Base-by-base conservation (phyloP, 92 coral and sea anemone species). In the Diadumene lineata region DNA sequence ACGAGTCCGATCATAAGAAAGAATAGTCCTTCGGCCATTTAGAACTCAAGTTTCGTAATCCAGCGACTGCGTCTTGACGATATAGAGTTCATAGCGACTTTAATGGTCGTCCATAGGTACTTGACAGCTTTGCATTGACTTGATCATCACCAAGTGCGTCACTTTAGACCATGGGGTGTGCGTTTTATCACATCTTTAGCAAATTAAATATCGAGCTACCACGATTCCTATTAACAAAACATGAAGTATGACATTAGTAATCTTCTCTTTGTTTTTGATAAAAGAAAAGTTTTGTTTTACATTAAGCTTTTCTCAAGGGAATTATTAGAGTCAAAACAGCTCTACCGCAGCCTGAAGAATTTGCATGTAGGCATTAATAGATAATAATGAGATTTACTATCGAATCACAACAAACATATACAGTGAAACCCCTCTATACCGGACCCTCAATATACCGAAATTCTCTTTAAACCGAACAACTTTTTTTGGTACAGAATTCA, bases 1-100 rank as follows among this genome's bases (percentile, higher is more conserved):
- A 73, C 68, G 13, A 73, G 44, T 60, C 79, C 79, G 23, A 73
- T 62, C 69, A 73, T 60, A 26, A 73, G 69, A 29, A 38, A 73
- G 51, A 38, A 73, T 11, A 73, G 13, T 2, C 60, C 31, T 26
- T 19, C 29, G 0, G 79, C 79, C 79, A 73, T 73, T 11, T 31
- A 53, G 30, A 25, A 26, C 11, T 4, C 4, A 31, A 24, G 64
- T 26, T 9, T 55, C n/a, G 76, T 19, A 28, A 16, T 28, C 43
- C 1, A 21, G 43, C 43, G 31, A 62, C 15, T 13, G 1, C 11
- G 38, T 38, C 60, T 16, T 4, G n/a, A 53, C 11, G 7, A 28
- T 62, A 7, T 62, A 23, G 18, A 30, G 43, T 43, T 62, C 68
- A 29, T 62, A 43, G 9, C 43, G 34, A 18, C 7, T 0, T 7